Evolutionary conservation across 2,113 vertebrate genomes (phyloP).

Genomic region (Microcebus griseorufus): DNA sequence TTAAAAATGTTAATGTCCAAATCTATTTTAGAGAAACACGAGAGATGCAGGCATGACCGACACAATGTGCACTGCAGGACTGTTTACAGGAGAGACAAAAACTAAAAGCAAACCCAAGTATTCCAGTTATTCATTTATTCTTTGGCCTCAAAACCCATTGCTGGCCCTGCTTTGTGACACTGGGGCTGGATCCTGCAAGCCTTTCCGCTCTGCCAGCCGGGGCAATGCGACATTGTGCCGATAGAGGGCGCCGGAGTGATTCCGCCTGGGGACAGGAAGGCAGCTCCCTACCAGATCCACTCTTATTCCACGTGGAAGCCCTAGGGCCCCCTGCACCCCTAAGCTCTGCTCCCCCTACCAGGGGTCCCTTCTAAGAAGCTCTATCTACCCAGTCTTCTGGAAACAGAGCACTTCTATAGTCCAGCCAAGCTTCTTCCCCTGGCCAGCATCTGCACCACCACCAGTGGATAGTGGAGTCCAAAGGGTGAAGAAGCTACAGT

Average conservation of each 20-base stretch:
- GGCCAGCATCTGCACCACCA: not conserved
- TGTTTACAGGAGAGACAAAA: not conserved
- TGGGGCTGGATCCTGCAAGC: too few species aligned
- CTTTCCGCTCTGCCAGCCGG: not conserved
- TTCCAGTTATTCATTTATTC: not conserved
- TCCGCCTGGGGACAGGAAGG: not conserved
- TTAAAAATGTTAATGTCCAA: not conserved
- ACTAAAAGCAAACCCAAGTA: not conserved
- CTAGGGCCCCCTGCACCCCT: not conserved
- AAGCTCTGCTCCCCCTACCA: too few species aligned
- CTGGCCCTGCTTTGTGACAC: not conserved
- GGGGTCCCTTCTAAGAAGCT: not conserved
- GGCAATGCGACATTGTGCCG: not conserved
- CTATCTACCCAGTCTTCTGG: not conserved
- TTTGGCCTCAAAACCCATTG: not conserved
- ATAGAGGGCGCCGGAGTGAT: not conserved
- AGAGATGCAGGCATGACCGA: not conserved
- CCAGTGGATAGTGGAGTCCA: fast-evolving
- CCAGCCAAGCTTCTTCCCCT: not conserved
- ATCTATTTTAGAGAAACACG: not conserved
- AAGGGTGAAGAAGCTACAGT: fast-evolving
- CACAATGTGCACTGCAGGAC: not conserved
- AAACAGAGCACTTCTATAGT: not conserved
- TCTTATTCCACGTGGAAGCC: not conserved
- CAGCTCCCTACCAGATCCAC: not conserved